Evolutionary conservation across 2,797 vertebrate genomes (phyloP), one percentile per base, ranked within the genome.

Genomic region (Myotis pilosus): DNA sequence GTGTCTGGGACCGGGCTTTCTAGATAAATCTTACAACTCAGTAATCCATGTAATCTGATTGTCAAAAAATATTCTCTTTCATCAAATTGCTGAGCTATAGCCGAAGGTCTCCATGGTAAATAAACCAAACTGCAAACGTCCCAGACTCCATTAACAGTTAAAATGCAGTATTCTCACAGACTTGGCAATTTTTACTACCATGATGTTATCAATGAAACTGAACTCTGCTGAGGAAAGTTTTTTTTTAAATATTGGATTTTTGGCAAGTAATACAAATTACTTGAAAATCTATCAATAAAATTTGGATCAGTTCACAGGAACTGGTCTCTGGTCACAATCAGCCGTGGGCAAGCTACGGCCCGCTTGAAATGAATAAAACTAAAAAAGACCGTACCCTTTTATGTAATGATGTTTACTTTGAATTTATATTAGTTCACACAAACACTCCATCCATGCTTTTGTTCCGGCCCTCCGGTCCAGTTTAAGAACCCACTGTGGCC

Each of bases 131-230:
- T 4, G 71, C 33, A 71, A 51, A 62, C 3, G 8, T 7, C 53
- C 47, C 20, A 7, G 0, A 33, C 41, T 11, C 38, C 13, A 51
- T 7, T 30, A n/a, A 36, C 0, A 19, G 30, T 12, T 15, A 25
- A 60, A 53, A 23, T 0, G 47, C 9, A 55, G 22, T 8, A 30
- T 30, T 47, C 12, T 17, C 51, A 47, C 4, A 0, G 30, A 55
- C 25, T 5, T 6, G 3, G 6, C n/a, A 7, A 17, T 11, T 41
- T 19, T 6, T 6, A 41, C 49, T 22, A 13, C 8, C 1, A 15
- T 25, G 75, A 16, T 15, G 36, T 8, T 28, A 19, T 28, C 75
- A 41, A 23, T 19, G 17, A 51, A 86, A 30, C 20, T 11, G 28
- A 51, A 28, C 19, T 76, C 25, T 1, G 19, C 44, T 30, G 3